Conservation (phyloP, 2,888 invertebrate species). For the Tuberolachnus salignus region DNA sequence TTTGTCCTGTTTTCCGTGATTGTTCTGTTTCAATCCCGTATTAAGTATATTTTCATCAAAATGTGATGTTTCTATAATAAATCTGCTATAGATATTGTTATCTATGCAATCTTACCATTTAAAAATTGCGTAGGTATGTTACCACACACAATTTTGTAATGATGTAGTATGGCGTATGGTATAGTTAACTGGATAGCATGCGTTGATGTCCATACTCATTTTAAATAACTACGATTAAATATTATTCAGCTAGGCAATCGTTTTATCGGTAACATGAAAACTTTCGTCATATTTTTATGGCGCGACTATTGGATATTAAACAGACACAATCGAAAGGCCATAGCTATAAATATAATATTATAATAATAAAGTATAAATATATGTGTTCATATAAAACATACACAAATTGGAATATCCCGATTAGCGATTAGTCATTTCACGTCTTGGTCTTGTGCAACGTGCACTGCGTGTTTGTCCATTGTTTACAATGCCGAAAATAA, state of each 20-base stretch:
- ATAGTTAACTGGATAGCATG: neutral
- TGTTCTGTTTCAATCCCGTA: neutral
- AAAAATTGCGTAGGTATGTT: neutral
- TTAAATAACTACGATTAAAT: neutral
- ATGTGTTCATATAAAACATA: neutral
- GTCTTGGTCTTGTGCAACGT: neutral
- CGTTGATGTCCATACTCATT: neutral
- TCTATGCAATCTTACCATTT: neutral
- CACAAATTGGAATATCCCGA: neutral
- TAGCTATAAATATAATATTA: neutral
- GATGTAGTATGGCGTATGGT: neutral
- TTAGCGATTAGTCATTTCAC: neutral
- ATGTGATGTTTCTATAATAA: neutral
- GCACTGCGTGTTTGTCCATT: neutral
- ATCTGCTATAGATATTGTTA: neutral
- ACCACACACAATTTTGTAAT: neutral
- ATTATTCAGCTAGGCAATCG: too few species aligned
- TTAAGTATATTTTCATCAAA: neutral
- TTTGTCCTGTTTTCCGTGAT: neutral
- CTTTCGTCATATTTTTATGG: neutral
- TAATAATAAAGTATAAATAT: neutral
- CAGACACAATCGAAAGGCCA: neutral
- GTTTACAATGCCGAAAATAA: conserved; percentile 8
- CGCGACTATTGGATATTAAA: neutral
- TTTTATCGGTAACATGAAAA: too few species aligned